Evolutionary conservation across 64 coral and sea anemone species (phyloP), one percentile per base, ranked within the genome.

Genomic region (Platygyra sinensis): DNA sequence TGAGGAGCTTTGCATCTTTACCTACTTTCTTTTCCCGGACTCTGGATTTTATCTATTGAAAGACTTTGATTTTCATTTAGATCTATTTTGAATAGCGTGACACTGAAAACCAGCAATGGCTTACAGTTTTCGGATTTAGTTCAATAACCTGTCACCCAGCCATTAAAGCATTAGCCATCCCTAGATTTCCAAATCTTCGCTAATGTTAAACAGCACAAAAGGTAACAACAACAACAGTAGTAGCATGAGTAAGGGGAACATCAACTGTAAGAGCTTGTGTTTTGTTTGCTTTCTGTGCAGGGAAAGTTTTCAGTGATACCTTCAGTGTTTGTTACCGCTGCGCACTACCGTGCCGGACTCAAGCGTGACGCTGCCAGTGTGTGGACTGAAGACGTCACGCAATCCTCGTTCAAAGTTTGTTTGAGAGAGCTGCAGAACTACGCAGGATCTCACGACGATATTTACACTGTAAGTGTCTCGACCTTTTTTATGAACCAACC

Each of bases 401-500:
- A 42, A 24, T 8, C 36, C 18, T 87, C 80, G 20, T 96, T 96
- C 27, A 88, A 89, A 67, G 86, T 76, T 52, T 96, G 94, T 64
- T 85, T 96, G 28, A 77, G 94, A 60, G 94, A 96, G 32, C 42
- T 96, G 27, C 92, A 96, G 60, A 92, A 96, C 25, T 96, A 92
- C 87, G 74, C 92, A 69, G 94, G 94, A 31, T 52, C 39, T 24
- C 94, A 96, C 50, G 49, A 88, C 11, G 57, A 77, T 52, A 39
- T 95, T 32, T 59, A 91, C 31, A 76, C 91, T 50, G 93, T 95
- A 74, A 88, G 91, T 77, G 8, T 25, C 7, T 22, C 0, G 0
- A 7, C 17, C n/a, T 65, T 24, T 19, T 65, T 7, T 65, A 19
- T 3, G 24, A 18, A 18, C 24, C 62, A 7, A 24, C 62, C 18